phyloP scores from a whole-genome alignment of 2,797 vertebrate genomes.

The Zalophus californianus region DNA sequence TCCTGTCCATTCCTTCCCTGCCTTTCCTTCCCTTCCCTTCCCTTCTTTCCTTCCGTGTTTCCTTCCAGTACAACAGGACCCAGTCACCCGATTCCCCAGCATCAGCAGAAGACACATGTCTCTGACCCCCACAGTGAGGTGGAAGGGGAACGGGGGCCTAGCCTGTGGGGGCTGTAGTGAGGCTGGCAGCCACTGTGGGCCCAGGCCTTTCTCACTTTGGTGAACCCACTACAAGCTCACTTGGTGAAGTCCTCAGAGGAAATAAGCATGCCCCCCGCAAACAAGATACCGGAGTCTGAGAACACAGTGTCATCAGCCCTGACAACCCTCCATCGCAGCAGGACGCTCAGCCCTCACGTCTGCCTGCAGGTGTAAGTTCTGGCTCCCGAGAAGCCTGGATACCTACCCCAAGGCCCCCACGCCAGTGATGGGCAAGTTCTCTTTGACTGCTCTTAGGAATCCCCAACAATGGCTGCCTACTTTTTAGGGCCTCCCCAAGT shows the following conservation, averaged over 20 bases:
- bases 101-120: neutral
- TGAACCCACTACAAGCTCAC: neutral
- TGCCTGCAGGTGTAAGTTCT: rapidly evolving
- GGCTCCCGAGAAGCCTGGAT: rapidly evolving
- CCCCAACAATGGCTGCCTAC: neutral
- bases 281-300: rapidly evolving
- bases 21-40: no score
- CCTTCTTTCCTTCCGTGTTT: no score
- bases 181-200: rapidly evolving
- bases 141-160: neutral
- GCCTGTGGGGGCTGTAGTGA: rapidly evolving
- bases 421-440: rapidly evolving
- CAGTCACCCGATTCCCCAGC: neutral
- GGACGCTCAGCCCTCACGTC: rapidly evolving
- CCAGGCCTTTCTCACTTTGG: rapidly evolving
- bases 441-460: rapidly evolving
- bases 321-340: rapidly evolving
- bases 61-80: no score
- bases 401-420: rapidly evolving
- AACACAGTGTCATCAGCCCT: rapidly evolving
- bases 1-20: neutral
- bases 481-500: rapidly evolving
- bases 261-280: no score
- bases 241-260: neutral
- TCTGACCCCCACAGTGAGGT: rapidly evolving